Evolutionary conservation across 2,797 vertebrate genomes (phyloP), one percentile per base, ranked within the genome.

Genomic region (Pseudocheirus occidentalis): DNA sequence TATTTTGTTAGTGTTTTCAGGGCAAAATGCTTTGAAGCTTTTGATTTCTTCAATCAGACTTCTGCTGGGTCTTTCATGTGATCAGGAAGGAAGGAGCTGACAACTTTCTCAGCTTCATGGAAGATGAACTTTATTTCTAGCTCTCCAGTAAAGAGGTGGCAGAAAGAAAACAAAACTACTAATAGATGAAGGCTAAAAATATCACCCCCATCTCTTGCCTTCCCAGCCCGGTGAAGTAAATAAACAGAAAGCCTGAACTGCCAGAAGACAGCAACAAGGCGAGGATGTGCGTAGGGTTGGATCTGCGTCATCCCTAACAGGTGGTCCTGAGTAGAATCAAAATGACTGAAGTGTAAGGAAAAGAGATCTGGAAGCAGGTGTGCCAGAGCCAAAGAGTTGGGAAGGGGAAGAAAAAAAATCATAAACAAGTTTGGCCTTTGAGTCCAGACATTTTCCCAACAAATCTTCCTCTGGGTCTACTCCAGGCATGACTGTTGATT

Each of bases 71-170:
- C 97, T 98, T 98, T 98, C 98, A 98, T 94, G 98, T 98, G 93
- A 56, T 90, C 96, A 98, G 98, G 98, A 98, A 99, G 98, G 99
- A 98, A 99, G 98, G 95, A 98, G 97, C 98, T 98, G 98, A 98
- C 98, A 98, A 98, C 98, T 99, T 99, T 98, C 98, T 98, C 98
- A 89, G 98, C 98, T 98, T 98, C 92, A 97, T 98, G 98, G 98
- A 98, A 94, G 58, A 97, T 62, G 28, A 95, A 95, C 97, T 97
- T 98, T 98, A 98, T 98, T 99, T 98, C 98, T 98, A 99, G 96
- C 21, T 97, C 95, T 96, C 95, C 9, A 98, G 98, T 99, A 98
- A 98, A 98, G 98, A 98, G 98, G 98, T 97, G 96, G 95, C 98
- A 98, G 98, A 98, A 98, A 98, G 97, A 98, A 98, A 98, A 98